Evolutionary conservation across 2,888 invertebrate genomes (phyloP), one percentile per base, ranked within the genome.

Genomic region (Drosophila eohydei): DNA sequence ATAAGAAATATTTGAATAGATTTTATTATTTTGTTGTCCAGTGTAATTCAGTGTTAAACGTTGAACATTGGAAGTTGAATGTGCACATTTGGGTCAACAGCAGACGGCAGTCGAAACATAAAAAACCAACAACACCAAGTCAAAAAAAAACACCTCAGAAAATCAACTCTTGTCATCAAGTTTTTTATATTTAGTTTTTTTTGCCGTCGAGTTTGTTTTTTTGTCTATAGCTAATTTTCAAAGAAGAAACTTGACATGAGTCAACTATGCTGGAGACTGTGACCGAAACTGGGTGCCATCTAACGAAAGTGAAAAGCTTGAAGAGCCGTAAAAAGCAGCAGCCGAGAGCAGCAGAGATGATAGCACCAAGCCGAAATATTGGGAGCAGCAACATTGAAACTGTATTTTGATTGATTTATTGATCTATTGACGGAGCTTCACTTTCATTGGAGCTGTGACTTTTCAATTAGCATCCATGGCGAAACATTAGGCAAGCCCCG

Each of bases 51-150:
- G 70, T 55, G 50, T 56, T 71, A 55, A 71, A 44, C 56, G 64
- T 60, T 71, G 43, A 62, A 52, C 64, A 55, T 67, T 76, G 65
- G 50, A 66, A 28, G 64, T 59, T 56, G 60, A 74, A 58, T 74
- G 78, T 78, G 66, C 62, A 62, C 82, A 82, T 82, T 76, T 82
- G 71, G 82, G 82, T 82, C 84, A 82, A 56, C 70, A 73, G 58
- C 65, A 77, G 69, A 61, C 56, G 70, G 58, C 65, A 74, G 79
- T 64, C 70, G 38, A 65, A 48, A 73, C 50, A 48, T 12, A 46
- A 74, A 63, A 55, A 59, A 46, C 7, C 28, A 52, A 48, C 55
- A 54, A 43, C 51, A 36, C 48, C 9, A 32, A 12, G 16, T 34
- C 8, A 14, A 41, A 64, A 52, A 58, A 52, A 41, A 46, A 30